phyloP scores from a whole-genome alignment of 2,888 invertebrate species.

The Drosophila lutescens region DNA sequence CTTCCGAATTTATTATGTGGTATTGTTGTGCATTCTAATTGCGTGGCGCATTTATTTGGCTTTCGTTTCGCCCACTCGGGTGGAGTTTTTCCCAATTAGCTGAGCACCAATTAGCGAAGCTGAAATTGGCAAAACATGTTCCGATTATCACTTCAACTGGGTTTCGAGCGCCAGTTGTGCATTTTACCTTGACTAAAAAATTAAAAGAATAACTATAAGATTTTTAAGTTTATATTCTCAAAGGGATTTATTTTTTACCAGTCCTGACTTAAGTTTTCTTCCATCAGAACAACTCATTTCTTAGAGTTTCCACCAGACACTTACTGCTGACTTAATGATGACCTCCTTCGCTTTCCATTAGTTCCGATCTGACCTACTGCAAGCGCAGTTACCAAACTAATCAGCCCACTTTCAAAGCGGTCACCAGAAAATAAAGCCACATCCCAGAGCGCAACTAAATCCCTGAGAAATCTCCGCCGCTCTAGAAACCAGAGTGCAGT shows the following conservation, averaged over 20 bases:
- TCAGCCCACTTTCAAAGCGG: constrained; percentile 17
- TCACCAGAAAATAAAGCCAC: constrained; percentile 13
- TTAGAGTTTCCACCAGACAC: no score
- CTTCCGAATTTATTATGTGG: constrained; percentile 61
- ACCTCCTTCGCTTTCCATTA: not conserved
- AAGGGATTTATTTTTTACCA: no score
- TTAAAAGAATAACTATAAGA: not conserved
- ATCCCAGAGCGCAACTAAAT: constrained; percentile 10
- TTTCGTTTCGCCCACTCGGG: constrained; percentile 8
- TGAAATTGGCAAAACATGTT: not conserved
- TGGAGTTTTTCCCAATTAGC: constrained; percentile 2
- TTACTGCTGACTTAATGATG: not conserved
- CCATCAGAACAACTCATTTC: not conserved
- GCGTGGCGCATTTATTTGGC: constrained; percentile 48
- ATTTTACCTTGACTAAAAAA: not conserved
- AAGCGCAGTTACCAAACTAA: constrained; percentile 8
- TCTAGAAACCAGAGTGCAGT: not conserved
- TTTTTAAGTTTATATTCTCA: no score
- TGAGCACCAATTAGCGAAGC: constrained; percentile 17
- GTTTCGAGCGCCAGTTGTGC: not conserved
- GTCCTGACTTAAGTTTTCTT: not conserved
- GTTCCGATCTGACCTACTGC: constrained; percentile 1
- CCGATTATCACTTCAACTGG: not conserved
- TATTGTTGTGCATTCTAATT: constrained; percentile 58
- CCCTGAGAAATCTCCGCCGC: constrained; percentile 11